phyloP scores from a whole-genome alignment of 2,888 invertebrate species.

The Cerastoderma edule region DNA sequence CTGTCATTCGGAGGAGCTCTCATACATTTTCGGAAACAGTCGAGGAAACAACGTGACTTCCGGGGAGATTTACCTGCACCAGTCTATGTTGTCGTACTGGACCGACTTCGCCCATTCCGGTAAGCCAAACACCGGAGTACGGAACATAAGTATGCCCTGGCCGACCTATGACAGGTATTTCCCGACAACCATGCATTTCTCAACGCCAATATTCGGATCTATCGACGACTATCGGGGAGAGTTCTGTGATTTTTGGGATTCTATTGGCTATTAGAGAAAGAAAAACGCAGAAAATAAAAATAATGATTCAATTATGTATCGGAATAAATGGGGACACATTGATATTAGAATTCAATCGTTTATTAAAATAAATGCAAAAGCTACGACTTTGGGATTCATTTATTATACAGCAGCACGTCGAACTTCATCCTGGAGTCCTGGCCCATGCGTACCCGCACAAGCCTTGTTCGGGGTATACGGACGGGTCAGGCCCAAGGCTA shows the following conservation, averaged over 20 bases:
- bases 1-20: constrained; percentile 77
- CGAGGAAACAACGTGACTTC: constrained; percentile 41
- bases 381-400: no score
- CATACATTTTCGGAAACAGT: constrained; percentile 67
- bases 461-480: no score
- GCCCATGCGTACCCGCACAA: no score
- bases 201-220: constrained; percentile 62
- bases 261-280: constrained; percentile 58
- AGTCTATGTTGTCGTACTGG: constrained; percentile 70
- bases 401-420: no score
- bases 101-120: constrained; percentile 80
- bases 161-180: constrained; percentile 52
- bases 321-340: no score
- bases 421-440: no score
- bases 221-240: constrained; percentile 50
- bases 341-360: no score
- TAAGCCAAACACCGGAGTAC: constrained; percentile 67
- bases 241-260: constrained; percentile 77
- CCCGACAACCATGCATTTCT: constrained; percentile 60
- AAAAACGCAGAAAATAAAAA: no score
- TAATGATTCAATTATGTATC: no score
- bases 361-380: no score
- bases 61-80: constrained; percentile 64
- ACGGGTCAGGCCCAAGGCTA: no score
- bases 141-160: constrained; percentile 49